phyloP scores from a whole-genome alignment of 2,888 invertebrate species.

The Petrolisthes manimaculis region DNA sequence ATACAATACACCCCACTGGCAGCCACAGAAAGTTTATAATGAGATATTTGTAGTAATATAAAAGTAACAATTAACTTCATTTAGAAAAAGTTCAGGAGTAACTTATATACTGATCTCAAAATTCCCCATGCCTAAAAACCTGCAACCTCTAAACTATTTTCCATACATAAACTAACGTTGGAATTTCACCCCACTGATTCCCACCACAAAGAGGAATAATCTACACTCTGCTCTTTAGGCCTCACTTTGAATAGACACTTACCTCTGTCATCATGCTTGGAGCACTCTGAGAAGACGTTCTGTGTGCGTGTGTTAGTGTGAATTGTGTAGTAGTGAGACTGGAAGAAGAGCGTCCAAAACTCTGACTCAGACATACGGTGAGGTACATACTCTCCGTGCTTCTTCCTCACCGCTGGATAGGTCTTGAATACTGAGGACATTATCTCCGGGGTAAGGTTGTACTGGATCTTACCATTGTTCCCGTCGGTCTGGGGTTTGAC shows the following conservation, averaged over 20 bases:
- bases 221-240: too few relatives aligned
- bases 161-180: too few relatives aligned
- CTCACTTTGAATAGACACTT: conserved; percentile 37
- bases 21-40: too few relatives aligned
- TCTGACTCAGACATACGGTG: conserved; percentile 90
- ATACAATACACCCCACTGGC: too few relatives aligned
- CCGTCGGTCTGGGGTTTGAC: conserved; percentile 98
- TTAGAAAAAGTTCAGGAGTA: too few relatives aligned
- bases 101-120: too few relatives aligned
- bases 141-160: too few relatives aligned
- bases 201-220: too few relatives aligned
- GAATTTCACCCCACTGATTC: too few relatives aligned
- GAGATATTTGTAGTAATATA: too few relatives aligned
- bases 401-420: conserved; percentile 97
- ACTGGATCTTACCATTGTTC: conserved; percentile 90
- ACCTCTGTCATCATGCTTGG: conserved; percentile 91
- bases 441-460: conserved; percentile 96
- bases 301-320: conserved; percentile 86
- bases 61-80: too few relatives aligned
- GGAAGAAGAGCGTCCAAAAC: conserved; percentile 99
- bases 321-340: conserved; percentile 93
- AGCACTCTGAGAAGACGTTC: conserved; percentile 97
- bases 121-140: too few relatives aligned
- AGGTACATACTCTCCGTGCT: conserved; percentile 96
- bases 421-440: conserved; percentile 99